phyloP scores from a whole-genome alignment of 2,797 vertebrate genomes.

The Sebastes cheni region DNA sequence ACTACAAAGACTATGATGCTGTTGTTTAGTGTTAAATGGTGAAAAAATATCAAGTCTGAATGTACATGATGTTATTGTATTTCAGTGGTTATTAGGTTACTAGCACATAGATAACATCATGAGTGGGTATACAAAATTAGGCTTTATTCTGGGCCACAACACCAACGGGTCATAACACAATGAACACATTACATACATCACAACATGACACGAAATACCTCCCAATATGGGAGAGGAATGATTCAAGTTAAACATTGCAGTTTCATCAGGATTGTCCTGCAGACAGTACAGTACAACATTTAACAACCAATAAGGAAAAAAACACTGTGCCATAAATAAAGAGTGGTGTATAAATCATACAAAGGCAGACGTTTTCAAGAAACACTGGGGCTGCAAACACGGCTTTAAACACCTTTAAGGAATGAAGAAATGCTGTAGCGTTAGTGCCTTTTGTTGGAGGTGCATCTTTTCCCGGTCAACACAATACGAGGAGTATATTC shows the following conservation, averaged over 20 bases:
- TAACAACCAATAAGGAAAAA: slow-evolving; percentile 44
- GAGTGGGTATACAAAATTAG: slow-evolving; percentile 66
- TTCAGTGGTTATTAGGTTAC: background rate
- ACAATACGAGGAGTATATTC: background rate
- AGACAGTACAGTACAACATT: slow-evolving; percentile 68
- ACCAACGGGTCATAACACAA: slow-evolving; percentile 56
- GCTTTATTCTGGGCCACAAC: slow-evolving; percentile 71
- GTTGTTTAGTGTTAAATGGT: background rate
- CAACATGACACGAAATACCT: slow-evolving; percentile 59
- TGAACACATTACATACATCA: slow-evolving; percentile 54
- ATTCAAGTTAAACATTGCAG: slow-evolving; percentile 70
- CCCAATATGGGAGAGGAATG: slow-evolving; percentile 80
- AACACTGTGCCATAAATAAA: slow-evolving; percentile 73
- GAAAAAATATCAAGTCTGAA: background rate
- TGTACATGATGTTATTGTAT: background rate
- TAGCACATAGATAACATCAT: background rate
- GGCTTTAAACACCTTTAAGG: slow-evolving; percentile 21
- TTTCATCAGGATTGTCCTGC: slow-evolving; percentile 65
- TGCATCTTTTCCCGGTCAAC: slow-evolving; percentile 6
- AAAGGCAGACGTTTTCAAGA: slow-evolving; percentile 30
- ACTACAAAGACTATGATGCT: background rate
- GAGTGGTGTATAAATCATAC: slow-evolving; percentile 48
- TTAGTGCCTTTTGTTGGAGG: slow-evolving; percentile 58
- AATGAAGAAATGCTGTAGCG: slow-evolving; percentile 1
- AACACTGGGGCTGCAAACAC: slow-evolving; percentile 26